Conservation (phyloP, 2,797 vertebrate genomes). For the Prionace glauca region DNA sequence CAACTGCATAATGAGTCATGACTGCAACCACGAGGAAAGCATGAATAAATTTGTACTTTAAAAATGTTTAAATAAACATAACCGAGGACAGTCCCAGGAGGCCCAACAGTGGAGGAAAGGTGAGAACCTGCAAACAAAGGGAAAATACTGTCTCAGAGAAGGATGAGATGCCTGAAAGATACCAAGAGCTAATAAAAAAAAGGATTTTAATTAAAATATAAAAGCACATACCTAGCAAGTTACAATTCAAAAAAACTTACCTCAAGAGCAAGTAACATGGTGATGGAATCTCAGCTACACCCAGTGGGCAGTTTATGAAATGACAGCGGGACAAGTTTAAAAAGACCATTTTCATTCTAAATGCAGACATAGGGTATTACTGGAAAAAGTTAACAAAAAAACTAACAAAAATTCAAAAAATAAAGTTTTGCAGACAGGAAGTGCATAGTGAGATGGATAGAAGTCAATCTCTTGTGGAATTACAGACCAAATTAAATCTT, state of each 20-base stretch:
- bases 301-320: constrained; percentile 14
- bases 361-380: not conserved
- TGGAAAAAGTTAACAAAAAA: not conserved
- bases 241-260: not conserved
- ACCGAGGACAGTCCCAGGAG: not conserved
- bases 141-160: not conserved
- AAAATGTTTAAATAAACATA: not conserved
- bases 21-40: not conserved
- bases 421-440: not conserved
- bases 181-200: not conserved
- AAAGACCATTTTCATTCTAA: not conserved
- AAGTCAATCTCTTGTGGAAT: not conserved
- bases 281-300: constrained; percentile 9
- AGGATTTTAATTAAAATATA: not conserved
- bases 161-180: not conserved
- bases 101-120: not conserved
- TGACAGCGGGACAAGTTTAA: not conserved
- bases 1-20: not conserved
- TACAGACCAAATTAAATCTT: not conserved
- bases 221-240: not conserved
- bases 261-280: not conserved
- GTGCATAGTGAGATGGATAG: not conserved
- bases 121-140: no score
- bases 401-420: not conserved
- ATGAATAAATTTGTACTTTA: not conserved